A percentile compares a stretch with the other conserved stretches of the same genome.
Conservation (phyloP, 1,140 invertebrate genomes). For the Hirudo medicinalis region DNA sequence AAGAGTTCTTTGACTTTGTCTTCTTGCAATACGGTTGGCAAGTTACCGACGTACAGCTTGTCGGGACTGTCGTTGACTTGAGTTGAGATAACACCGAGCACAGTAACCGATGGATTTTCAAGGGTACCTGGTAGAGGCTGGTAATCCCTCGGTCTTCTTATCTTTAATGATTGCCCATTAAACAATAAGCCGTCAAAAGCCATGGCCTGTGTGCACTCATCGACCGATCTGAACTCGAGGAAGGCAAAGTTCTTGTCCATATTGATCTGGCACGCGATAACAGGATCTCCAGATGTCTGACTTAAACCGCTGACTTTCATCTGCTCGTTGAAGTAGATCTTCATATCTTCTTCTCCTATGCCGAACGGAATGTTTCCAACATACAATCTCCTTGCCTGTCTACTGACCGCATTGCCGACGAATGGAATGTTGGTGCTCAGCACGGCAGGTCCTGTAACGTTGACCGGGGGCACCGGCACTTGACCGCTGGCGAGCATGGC, state of each 20-base stretch:
- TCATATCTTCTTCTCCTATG: conserved; percentile 83
- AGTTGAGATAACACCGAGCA: conserved; percentile 54
- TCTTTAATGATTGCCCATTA: conserved; percentile 96
- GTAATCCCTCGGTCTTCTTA: conserved; percentile 93
- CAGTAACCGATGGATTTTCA: conserved; percentile 44
- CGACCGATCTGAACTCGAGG: conserved; percentile 90
- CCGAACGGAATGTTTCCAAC: conserved; percentile 99
- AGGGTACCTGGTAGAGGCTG: conserved; percentile 92
- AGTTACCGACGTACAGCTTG: conserved; percentile 81
- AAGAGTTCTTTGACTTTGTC: not conserved
- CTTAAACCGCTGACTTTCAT: conserved; percentile 95
- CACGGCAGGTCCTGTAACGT: not conserved
- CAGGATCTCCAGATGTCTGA: conserved; percentile 93
- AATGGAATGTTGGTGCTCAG: conserved; percentile 50
- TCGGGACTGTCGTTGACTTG: conserved; percentile 83
- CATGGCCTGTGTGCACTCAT: conserved; percentile 99
- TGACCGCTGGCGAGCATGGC: conserved; percentile 23
- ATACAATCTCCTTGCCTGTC: conserved; percentile 85
- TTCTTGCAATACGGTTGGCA: not conserved
- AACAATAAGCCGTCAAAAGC: conserved; percentile 99
- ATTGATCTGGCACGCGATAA: conserved; percentile 91
- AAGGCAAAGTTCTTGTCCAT: conserved; percentile 99
- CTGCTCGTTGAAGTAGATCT: conserved; percentile 99
- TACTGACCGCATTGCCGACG: conserved; percentile 90
- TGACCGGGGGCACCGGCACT: not conserved